Evolutionary conservation across 2,797 vertebrate genomes (phyloP).

Genomic region (Graptemys geographica): DNA sequence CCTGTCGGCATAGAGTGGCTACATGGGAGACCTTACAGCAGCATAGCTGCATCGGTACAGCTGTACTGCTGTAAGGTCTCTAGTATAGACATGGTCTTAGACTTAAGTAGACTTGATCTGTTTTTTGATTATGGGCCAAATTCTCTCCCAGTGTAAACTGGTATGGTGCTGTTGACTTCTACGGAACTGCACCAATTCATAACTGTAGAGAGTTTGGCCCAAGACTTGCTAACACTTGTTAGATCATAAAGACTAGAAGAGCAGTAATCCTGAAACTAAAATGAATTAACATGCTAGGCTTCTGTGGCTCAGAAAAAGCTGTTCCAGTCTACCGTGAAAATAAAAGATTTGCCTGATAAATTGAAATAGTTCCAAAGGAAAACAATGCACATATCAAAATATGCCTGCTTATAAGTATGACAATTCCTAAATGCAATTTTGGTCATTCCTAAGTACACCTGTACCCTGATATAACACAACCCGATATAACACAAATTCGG

Average conservation of each 20-base stretch:
- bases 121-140: not conserved
- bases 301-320: conserved; percentile 26
- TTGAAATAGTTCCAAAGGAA: not conserved
- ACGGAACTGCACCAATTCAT: not conserved
- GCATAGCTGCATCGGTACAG: too few species aligned
- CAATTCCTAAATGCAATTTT: not conserved
- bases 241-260: conserved; percentile 23
- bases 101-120: not conserved
- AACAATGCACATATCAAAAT: not conserved
- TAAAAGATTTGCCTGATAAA: not conserved
- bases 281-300: conserved; percentile 10
- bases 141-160: not conserved
- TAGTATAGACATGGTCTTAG: too few species aligned
- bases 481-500: too few species aligned
- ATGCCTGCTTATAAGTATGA: not conserved
- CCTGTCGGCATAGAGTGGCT: too few species aligned
- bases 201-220: not conserved
- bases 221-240: conserved; percentile 8
- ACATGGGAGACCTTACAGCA: too few species aligned
- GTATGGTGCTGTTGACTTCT: not conserved
- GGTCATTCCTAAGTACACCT: not conserved
- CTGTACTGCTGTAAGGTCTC: too few species aligned
- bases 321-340: conserved; percentile 16
- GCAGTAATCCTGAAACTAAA: conserved; percentile 14
- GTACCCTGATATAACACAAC: too few species aligned